Evolutionary conservation across 2,797 vertebrate species (phyloP), one percentile per base, ranked within the genome.

Genomic region (Anguilla obscura): DNA sequence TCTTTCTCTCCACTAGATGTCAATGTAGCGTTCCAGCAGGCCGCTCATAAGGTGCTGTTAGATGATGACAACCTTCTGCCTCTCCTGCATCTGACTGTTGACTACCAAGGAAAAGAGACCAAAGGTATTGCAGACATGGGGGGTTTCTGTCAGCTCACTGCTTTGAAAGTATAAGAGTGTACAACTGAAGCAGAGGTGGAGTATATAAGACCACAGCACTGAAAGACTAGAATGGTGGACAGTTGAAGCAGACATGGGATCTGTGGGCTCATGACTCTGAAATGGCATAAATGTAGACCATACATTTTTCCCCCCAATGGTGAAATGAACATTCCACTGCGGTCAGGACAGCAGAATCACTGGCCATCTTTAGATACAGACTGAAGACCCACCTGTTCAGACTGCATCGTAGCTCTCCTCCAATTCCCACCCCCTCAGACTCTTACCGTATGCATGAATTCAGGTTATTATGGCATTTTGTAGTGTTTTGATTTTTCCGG

Each of bases 11-110:
- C 40, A 1, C 21, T 92, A 99, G 99, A 99, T 87, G 98, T 99
- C 21, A 99, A 99, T 0, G 97, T 99, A 91, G 98, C 99, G 0
- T 99, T 99, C 92, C 99, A 99, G 92, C 98, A 99, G 94, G 98
- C 99, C 0, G 98, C 99, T 88, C 98, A 99, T 90, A 99, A 99
- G 88, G 98, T 99, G 3, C 91, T 99, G 16, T 94, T 99, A 82
- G 99, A 99, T 16, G 99, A 99, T 3, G 98, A 99, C 95, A 99
- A 97, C 94, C 97, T 99, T 21, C 97, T 99, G 87, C 98, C 98
- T 60, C 96, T 99, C 91, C 94, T 99, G 89, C 98, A 99, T 92
- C 94, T 99, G 92, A 99, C 97, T 0, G 96, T 99, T 0, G 98
- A 99, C 90, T 97, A 97, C 89, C 98, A 99, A 86, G 98, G 98